Evolutionary conservation across 1,140 invertebrate genomes (phyloP).

Genomic region (Idris sp.): DNA sequence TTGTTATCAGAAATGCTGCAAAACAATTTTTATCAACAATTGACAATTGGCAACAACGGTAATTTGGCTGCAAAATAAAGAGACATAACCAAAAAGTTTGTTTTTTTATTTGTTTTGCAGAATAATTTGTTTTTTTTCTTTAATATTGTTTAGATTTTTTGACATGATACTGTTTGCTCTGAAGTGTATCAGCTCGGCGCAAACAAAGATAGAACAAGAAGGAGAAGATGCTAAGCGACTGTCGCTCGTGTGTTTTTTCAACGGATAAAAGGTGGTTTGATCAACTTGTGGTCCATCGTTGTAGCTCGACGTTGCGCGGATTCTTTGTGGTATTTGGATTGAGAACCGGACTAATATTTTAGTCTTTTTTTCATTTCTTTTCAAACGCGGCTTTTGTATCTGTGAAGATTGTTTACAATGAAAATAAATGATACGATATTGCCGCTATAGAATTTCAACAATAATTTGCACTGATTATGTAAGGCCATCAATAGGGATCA

Average conservation of each 20-base stretch:
- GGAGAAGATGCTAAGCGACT: not conserved
- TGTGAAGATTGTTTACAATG: slow-evolving; percentile 10
- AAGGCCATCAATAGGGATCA: too few relatives aligned
- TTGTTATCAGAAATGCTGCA: too few relatives aligned
- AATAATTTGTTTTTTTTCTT: too few relatives aligned
- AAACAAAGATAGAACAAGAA: slow-evolving; percentile 21
- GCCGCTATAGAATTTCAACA: slow-evolving; percentile 7
- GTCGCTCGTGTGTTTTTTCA: slow-evolving; percentile 28
- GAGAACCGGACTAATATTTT: not conserved
- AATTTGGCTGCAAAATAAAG: too few relatives aligned
- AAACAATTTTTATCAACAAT: too few relatives aligned
- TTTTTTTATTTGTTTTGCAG: not conserved
- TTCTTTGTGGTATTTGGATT: slow-evolving; percentile 11
- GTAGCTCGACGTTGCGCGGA: slow-evolving; percentile 2
- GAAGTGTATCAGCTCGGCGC: not conserved
- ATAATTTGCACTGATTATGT: not conserved
- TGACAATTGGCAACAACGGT: too few relatives aligned
- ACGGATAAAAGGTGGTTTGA: slow-evolving; percentile 17
- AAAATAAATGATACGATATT: slow-evolving; percentile 7
- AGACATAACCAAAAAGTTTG: too few relatives aligned
- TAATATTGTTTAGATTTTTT: slow-evolving; percentile 14
- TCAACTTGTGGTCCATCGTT: slow-evolving; percentile 19
- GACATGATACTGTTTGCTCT: slow-evolving; percentile 31
- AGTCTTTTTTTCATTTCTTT: too few relatives aligned
- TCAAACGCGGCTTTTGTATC: not conserved